Percentiles rank a stretch among this genome's conserved stretches.
These are phyloP conservation scores for Sigmodon hispidus DNA, from an alignment of 2,113 vertebrate genomes.

Conservation along the genomic window DNA sequence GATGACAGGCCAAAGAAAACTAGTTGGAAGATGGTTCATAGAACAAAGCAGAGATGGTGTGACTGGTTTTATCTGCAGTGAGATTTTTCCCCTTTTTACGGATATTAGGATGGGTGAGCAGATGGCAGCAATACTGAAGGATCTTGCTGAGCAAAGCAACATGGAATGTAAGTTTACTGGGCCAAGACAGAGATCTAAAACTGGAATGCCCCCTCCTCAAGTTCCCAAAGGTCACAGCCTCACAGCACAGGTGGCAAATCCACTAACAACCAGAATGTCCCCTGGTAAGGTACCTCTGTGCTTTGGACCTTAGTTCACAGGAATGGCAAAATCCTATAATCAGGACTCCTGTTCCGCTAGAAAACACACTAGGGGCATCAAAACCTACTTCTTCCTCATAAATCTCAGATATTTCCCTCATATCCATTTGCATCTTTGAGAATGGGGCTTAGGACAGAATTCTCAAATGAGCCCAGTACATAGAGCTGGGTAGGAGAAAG, in stretches of 20 bases:
- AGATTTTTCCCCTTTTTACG: slow-evolving; percentile 53
- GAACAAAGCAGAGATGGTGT: slow-evolving; percentile 39
- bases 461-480: neutral
- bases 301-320: neutral
- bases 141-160: neutral
- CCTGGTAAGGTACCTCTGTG: neutral
- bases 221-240: neutral
- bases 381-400: neutral
- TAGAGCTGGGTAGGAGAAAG: neutral
- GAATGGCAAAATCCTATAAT: neutral
- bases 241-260: neutral
- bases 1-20: slow-evolving; percentile 63
- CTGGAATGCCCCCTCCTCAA: neutral
- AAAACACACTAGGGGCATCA: neutral
- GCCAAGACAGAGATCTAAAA: neutral
- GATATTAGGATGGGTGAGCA: slow-evolving; percentile 13
- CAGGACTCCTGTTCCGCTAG: neutral
- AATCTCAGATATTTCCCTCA: neutral
- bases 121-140: neutral
- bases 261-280: neutral
- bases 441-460: neutral
- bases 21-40: slow-evolving; percentile 8
- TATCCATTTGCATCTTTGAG: neutral
- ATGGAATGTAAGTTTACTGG: neutral
- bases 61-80: neutral